Evolutionary conservation across 2,113 vertebrate genomes (phyloP), one percentile per base, ranked within the genome.

Genomic region (Elephantulus edwardii): DNA sequence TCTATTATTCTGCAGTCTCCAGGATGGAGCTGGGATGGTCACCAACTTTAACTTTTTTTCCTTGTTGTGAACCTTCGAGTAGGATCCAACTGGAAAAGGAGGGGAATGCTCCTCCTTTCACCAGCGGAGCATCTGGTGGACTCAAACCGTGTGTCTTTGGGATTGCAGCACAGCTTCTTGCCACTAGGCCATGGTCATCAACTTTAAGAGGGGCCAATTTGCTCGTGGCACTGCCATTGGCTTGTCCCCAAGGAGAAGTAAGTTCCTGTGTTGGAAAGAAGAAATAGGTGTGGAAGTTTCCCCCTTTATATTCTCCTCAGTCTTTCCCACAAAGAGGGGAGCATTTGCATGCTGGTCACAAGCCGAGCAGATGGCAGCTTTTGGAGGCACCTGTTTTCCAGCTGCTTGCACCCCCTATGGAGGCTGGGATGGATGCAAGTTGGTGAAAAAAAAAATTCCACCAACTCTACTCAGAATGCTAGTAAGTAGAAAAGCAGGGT

Each of bases 331-430:
- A 81, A 58, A 86, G 42, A 90, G 12, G 35, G 71, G 56, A 76
- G 12, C 44, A 88, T 96, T 92, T 93, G 42, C 83, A 94, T 92
- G 83, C 93, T 75, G 80, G 88, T 93, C 90, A 91, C 76, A 86
- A 68, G 76, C 79, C 82, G 80, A 80, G 83, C 94, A 96, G 86
- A 93, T 93, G 95, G 95, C 33, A 83, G 46, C 56, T 95, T 95
- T 93, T 48, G 28, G 60, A 95, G 72, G 80, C 86, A 92, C 93
- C 86, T 94, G 90, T 83, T 91, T 94, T 93, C 92, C 91, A 95
- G 95, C 95, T 95, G 95, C 95, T 90, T 79, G 77, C 40, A 70
- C 54, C 62, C 79, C 66, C 79, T n/a, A 44, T 66, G 86, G 93
- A 95, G 90, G 72, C 80, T 62, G 90, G 88, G 90, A 83, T 95